Conservation (phyloP, 2,888 invertebrate genomes). For the Agrochola lychnidis region DNA sequence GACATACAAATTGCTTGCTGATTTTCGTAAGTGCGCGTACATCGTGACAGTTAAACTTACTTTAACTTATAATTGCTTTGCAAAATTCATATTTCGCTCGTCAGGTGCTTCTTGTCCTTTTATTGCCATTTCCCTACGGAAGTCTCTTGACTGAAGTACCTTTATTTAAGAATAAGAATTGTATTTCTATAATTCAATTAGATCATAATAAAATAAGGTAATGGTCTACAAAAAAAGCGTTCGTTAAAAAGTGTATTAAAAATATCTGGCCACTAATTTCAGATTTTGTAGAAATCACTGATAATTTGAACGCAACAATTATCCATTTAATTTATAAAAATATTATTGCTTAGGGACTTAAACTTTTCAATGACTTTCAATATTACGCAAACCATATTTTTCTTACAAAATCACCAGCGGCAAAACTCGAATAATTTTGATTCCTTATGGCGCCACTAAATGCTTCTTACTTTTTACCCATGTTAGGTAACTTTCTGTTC, state of each 20-base stretch:
- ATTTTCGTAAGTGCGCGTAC: slow-evolving; percentile 32
- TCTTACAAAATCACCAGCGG: neutral
- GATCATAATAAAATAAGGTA: neutral
- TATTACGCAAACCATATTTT: neutral
- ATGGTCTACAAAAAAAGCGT: neutral
- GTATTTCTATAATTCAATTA: neutral
- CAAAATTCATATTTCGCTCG: slow-evolving; percentile 35
- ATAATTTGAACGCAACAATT: neutral
- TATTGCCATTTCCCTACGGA: neutral
- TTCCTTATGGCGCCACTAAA: slow-evolving; percentile 14
- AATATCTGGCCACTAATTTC: neutral
- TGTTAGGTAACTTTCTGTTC: slow-evolving; percentile 21
- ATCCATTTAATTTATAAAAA: neutral
- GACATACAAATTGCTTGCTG: slow-evolving; percentile 55
- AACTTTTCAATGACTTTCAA: neutral
- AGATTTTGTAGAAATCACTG: neutral
- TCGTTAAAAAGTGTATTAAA: neutral
- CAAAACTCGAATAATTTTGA: slow-evolving; percentile 8
- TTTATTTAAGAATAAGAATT: neutral
- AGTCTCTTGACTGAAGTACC: neutral
- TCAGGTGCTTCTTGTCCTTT: neutral
- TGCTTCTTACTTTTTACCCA: slow-evolving; percentile 17
- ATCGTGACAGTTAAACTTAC: slow-evolving; percentile 24
- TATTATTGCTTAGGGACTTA: neutral
- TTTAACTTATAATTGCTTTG: slow-evolving; percentile 33